phyloP scores from a whole-genome alignment of 1,140 invertebrate genomes.

The Apis cerana region DNA sequence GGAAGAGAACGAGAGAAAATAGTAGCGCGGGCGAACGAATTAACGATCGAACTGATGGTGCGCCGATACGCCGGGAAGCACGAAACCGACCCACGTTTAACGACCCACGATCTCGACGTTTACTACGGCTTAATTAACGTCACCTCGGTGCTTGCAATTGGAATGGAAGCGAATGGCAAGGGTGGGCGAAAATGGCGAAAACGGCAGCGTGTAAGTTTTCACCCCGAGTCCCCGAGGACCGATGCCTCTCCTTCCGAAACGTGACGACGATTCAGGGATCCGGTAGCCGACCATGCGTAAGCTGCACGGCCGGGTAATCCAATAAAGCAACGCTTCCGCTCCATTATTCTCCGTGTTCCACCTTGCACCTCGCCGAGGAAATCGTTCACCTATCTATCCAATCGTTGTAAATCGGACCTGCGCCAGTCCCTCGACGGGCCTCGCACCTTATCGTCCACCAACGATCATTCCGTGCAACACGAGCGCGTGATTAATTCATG shows the following conservation, averaged over 20 bases:
- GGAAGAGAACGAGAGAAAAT: too few species aligned
- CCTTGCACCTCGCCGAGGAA: conserved; percentile 11
- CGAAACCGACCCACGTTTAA: background rate
- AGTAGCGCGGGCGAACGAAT: too few species aligned
- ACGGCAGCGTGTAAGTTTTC: background rate
- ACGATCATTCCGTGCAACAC: background rate
- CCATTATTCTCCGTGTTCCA: conserved; percentile 48
- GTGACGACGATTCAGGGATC: conserved; percentile 36
- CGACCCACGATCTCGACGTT: background rate
- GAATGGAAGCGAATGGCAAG: background rate
- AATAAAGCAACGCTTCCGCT: conserved; percentile 59
- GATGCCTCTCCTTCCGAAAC: background rate
- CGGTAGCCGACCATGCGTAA: conserved; percentile 27
- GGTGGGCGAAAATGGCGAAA: background rate
- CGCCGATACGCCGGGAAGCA: too few species aligned
- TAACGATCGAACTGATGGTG: too few species aligned
- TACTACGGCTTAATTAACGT: background rate
- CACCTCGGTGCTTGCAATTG: background rate
- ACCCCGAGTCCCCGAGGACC: background rate
- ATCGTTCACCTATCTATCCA: conserved; percentile 54
- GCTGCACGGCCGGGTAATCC: conserved; percentile 50
- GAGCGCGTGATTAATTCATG: background rate
- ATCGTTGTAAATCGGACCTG: conserved; percentile 53
- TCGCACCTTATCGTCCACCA: background rate
- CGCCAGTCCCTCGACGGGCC: background rate